Base-by-base conservation (phyloP, 2,888 invertebrate genomes). In the Pinctada fucata region DNA sequence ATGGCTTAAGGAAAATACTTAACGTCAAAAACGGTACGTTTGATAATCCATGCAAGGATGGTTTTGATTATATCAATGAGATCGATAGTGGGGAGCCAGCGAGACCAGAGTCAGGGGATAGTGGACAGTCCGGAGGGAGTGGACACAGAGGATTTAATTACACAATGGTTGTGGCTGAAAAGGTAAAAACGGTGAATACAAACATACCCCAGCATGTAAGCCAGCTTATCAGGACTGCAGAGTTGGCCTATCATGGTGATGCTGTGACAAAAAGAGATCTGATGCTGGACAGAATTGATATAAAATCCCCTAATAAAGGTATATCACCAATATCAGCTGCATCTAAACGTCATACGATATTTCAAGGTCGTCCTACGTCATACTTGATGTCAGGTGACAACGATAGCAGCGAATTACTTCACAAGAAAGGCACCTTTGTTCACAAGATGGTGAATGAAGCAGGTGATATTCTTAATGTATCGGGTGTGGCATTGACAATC, bases 351-450 rank as follows among this genome's bases (percentile, higher is more conserved):
- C 67, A 69, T 58, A 69, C 69, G 16, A 52, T 70, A 8, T 65
- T 51, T 49, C 51, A 79, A 52, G 82, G 81, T n/a, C 63, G 80
- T n/a, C 83, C 85, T 3, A 84, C 84, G 3, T 85, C 85, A 1
- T 16, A 80, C 48, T 58, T 84, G 10, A 68, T 82, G 13, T 48
- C 75, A 13, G 74, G 74, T 6, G 49, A 45, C 5, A 47, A 45
- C 4, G 66, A 10, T 70, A 10, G n/a, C 70, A 31, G 31, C 13
- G 64, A 74, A 66, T 3, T 76, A 68, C 16, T 66, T 0, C 71
- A 81, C 5, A 79, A 83, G 45, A 78, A 83, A 70, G 85, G 83
- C 3, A 69, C 85, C 0, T 86, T 87, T 51, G 72, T 84, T 5
- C 84, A 87, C 67, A 82, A 81, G 63, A 82, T 71, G 47, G 71